Base-by-base conservation (phyloP, 2,797 vertebrate species). In the Tragelaphus oryx region DNA sequence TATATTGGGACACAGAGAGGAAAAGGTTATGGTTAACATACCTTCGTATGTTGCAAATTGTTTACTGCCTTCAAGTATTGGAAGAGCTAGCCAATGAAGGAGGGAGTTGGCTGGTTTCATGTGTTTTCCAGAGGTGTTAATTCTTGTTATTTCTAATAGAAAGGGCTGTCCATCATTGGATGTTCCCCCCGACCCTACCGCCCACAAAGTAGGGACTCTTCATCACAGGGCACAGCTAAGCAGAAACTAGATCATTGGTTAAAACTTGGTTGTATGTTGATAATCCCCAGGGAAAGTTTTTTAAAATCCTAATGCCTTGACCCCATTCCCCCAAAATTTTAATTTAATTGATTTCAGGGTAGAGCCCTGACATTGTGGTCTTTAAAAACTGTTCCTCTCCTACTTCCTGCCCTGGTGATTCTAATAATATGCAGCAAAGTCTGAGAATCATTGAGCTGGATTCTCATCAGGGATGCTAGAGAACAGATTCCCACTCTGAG, bases 321-420 rank as follows among this genome's bases (percentile, higher is more conserved):
- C 62, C 33, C 46, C 26, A 44, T 30, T 87, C 55, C 75, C 76
- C 87, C 81, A 50, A 62, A 44, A 81, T 82, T 83, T 57, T 87
- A 84, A 54, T 54, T 78, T 79, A 93, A 81, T 68, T 93, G 26
- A 78, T 82, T 71, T 93, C 59, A 41, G n/a, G 59, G 20, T 78
- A 17, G 11, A 28, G 22, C 24, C n/a, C 44, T 14, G 3, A 50
- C 30, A n/a, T 1, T 13, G 18, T 26, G 62, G 30, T 5, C 37
- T 68, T 91, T 74, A 54, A 52, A 68, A 82, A 24, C 30, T 76
- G 6, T 30, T 59, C 50, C 76, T 52, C 50, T 2, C 76, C 50
- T 33, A 37, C 50, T 80, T 37, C 20, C 7, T 22, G 11, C 22
- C n/a, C 2, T 1, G 0, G 1, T 87, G 54, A 62, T 59, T 96